phyloP scores from a whole-genome alignment of 2,888 invertebrate species.

The Priocnemis perturbator region DNA sequence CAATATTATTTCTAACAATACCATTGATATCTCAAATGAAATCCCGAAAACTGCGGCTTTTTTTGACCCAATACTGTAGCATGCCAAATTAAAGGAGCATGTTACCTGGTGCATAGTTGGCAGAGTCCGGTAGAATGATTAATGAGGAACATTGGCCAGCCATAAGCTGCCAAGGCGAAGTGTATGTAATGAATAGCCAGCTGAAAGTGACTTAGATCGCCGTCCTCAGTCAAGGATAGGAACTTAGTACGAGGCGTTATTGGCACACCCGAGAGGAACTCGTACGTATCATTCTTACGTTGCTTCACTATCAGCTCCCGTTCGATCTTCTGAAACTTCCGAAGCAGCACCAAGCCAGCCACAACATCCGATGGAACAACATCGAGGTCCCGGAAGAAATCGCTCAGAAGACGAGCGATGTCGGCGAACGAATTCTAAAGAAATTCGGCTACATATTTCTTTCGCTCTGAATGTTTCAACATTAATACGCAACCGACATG shows the following conservation, averaged over 20 bases:
- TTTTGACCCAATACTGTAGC: too few species aligned
- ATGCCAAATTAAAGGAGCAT: too few species aligned
- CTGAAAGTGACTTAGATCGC: constrained; percentile 83
- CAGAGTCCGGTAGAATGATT: constrained; percentile 84
- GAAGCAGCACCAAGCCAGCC: constrained; percentile 86
- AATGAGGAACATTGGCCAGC: constrained; percentile 91
- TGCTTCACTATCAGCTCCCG: constrained; percentile 85
- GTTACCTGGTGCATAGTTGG: constrained; percentile 81
- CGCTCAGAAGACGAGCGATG: constrained; percentile 88
- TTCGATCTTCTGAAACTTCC: constrained; percentile 88
- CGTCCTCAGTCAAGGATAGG: constrained; percentile 85
- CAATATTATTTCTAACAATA: too few species aligned
- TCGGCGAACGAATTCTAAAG: constrained; percentile 88
- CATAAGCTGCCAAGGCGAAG: constrained; percentile 90
- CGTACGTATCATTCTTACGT: constrained; percentile 88
- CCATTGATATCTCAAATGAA: too few species aligned
- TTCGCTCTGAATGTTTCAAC: too few species aligned
- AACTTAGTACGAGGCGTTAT: constrained; percentile 89
- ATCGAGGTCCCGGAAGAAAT: constrained; percentile 91
- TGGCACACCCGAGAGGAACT: constrained; percentile 90
- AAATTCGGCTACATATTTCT: neutral
- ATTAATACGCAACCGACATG: too few species aligned
- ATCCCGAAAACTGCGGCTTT: too few species aligned
- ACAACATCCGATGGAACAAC: constrained; percentile 92
- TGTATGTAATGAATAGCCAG: constrained; percentile 89